phyloP scores from a whole-genome alignment of 64 coral and sea anemone genomes.

The Orbicella faveolata region DNA sequence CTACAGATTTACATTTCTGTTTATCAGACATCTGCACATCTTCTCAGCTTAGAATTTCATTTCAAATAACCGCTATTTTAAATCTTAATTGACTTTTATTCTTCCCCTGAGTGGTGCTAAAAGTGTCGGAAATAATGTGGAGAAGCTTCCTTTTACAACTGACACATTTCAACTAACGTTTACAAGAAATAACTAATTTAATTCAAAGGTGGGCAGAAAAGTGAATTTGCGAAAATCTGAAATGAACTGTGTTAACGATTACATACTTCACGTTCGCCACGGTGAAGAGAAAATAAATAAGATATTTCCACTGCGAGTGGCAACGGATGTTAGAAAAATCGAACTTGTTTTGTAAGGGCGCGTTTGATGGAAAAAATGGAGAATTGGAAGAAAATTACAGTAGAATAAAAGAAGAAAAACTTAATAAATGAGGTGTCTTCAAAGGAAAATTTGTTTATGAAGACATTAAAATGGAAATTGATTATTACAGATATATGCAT shows the following conservation, averaged over 20 bases:
- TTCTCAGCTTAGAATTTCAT: too few relatives aligned
- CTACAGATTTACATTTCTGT: too few relatives aligned
- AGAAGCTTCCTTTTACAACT: neutral
- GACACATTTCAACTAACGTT: slow-evolving; percentile 2
- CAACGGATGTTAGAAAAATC: too few relatives aligned
- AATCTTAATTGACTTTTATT: neutral
- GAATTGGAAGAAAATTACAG: too few relatives aligned
- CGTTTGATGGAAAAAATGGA: too few relatives aligned
- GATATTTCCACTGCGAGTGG: neutral
- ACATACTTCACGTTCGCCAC: neutral
- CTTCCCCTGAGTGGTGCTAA: neutral
- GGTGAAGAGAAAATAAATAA: neutral
- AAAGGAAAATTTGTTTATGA: too few relatives aligned
- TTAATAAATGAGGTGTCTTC: too few relatives aligned
- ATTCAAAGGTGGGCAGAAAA: neutral
- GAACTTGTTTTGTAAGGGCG: too few relatives aligned
- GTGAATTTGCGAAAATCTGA: neutral
- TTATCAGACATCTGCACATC: too few relatives aligned
- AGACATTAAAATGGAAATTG: too few relatives aligned
- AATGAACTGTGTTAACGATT: neutral
- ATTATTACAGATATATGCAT: too few relatives aligned
- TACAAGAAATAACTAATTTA: neutral
- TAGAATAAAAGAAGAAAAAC: too few relatives aligned
- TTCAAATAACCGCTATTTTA: neutral
- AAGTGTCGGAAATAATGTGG: neutral